A percentile compares a stretch with the other conserved stretches of the same genome.
These are phyloP conservation scores for Podarcis siculus DNA, from an alignment of 2,797 vertebrate species.

Conservation along the genomic window DNA sequence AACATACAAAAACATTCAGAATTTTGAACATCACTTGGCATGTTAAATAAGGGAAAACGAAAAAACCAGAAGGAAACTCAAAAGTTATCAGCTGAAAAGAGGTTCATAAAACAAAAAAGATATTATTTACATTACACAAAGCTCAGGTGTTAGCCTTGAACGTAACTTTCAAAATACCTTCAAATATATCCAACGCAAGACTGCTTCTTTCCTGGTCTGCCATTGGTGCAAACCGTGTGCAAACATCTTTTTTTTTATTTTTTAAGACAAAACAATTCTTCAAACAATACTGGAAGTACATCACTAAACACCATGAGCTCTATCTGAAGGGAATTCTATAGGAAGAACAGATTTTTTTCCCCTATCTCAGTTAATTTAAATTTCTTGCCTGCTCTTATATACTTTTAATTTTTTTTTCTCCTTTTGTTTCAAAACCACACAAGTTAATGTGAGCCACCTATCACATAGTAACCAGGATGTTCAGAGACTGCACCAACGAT, in stretches of 20 bases:
- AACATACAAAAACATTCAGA: constrained; percentile 84
- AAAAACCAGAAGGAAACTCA: constrained; percentile 75
- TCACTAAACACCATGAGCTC: constrained; percentile 95
- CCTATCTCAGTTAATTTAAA: constrained; percentile 83
- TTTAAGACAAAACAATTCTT: constrained; percentile 91
- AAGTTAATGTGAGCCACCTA: constrained; percentile 86
- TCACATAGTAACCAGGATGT: constrained; percentile 85
- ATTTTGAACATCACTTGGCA: constrained; percentile 86
- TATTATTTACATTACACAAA: constrained; percentile 97
- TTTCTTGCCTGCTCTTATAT: constrained; percentile 87
- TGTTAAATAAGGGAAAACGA: constrained; percentile 81
- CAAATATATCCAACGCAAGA: constrained; percentile 74
- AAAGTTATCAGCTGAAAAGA: constrained; percentile 72
- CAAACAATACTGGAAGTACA: constrained; percentile 92
- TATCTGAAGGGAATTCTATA: constrained; percentile 93
- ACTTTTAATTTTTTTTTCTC: constrained; percentile 79
- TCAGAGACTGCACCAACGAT: constrained; percentile 86
- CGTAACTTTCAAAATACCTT: constrained; percentile 82
- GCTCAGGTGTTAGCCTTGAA: constrained; percentile 90
- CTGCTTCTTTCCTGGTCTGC: constrained; percentile 81
- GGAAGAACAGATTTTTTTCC: constrained; percentile 95
- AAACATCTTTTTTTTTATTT: constrained; percentile 69
- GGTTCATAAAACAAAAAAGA: constrained; percentile 83
- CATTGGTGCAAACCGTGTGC: constrained; percentile 82
- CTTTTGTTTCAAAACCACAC: constrained; percentile 86